Base-by-base conservation (phyloP, 2,113 vertebrate species). In the Pygoscelis adeliae region DNA sequence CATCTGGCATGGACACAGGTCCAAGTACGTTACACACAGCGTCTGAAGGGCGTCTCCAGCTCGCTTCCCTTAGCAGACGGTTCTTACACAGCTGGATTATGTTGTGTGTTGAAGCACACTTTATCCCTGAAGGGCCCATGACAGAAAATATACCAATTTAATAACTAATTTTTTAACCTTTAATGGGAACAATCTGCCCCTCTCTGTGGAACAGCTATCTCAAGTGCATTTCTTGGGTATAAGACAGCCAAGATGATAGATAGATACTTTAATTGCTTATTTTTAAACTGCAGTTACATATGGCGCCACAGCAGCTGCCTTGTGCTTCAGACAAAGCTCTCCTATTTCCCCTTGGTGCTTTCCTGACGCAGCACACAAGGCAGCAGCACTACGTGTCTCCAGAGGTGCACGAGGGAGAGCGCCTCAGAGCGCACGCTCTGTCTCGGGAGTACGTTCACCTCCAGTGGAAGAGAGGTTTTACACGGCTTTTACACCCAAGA, bases 1-100 rank as follows among this genome's bases (percentile, higher is more conserved):
- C 34, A 22, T 3, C n/a, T 25, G 61, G 52, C 8, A 0, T 0
- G 7, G 86, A 2, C 4, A 15, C 40, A 20, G 78, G 17, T 5
- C 59, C 52, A 6, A 34, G 5, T 2, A 6, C 2, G 1, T 32
- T 15, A 21, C 38, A 2, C 29, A 2, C 15, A 2, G 15, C 1
- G 3, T 19, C n/a, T 25, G 36, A 18, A 18, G 32, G 42, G 42
- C 5, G 46, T 4, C 42, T n/a, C 27, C 79, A 36, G n/a, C 25
- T 22, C 56, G 7, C 40, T 3, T 11, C 80, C 46, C 55, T 14
- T 0, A 21, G 38, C 76, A 58, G 15, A 3, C 34, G 29, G n/a
- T 9, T 5, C 7, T 5, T 11, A 0, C 66, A 25, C 58, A 87
- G 86, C 79, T 61, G 76, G 36, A 11, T 19, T 27, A 3, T 1